Percentiles rank a stretch among this genome's conserved stretches.
Evolutionary conservation across 2,797 vertebrate genomes (phyloP).

Genomic region (Micropoecilia bifurca): DNA sequence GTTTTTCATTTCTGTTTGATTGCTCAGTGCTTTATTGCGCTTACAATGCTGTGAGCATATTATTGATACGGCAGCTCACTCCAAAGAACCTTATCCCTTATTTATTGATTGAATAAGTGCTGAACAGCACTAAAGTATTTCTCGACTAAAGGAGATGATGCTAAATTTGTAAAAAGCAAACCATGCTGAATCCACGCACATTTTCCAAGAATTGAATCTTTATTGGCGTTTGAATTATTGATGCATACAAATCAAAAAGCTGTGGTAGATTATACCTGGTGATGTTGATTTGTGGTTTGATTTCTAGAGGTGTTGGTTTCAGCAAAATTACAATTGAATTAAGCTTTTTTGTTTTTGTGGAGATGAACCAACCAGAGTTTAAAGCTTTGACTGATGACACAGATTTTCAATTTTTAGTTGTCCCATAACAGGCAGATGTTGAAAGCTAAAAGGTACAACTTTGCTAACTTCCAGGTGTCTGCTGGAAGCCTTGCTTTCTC

Average conservation of each 20-base stretch:
- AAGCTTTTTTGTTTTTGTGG: background rate
- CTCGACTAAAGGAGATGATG: background rate
- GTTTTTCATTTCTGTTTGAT: conserved; percentile 40
- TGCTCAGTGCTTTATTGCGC: background rate
- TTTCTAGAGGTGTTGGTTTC: background rate
- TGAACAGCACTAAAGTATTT: background rate
- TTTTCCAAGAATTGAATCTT: background rate
- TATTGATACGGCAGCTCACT: conserved; percentile 10
- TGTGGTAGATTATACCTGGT: background rate
- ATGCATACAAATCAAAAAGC: background rate
- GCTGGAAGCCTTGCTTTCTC: background rate
- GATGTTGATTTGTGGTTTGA: background rate
- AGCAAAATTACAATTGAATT: background rate
- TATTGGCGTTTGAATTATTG: background rate
- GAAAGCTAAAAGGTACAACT: background rate
- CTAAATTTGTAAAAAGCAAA: background rate
- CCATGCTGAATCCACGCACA: background rate
- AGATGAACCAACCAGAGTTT: background rate
- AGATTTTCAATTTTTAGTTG: background rate
- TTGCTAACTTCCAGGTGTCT: background rate
- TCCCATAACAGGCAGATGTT: background rate
- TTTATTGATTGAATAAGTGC: background rate
- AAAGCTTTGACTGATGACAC: background rate
- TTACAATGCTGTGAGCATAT: conserved; percentile 9
- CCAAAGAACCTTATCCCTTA: background rate